Base-by-base conservation (phyloP, 2,113 vertebrate genomes). In the Xyliphius kryptos region DNA sequence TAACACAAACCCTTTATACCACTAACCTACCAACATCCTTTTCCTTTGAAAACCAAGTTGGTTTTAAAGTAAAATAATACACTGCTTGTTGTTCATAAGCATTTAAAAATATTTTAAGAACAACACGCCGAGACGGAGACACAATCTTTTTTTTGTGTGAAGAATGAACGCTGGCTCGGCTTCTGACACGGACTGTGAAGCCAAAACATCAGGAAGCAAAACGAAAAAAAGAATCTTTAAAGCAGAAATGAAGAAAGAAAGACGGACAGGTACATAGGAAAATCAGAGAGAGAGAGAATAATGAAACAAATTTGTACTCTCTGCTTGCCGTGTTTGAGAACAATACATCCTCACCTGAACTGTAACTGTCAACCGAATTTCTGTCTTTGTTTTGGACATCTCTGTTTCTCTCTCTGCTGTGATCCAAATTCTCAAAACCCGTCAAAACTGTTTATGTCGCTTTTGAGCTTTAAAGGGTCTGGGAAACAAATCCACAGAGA, bases 371-470 rank as follows among this genome's bases (percentile, higher is more conserved):
- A 71, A 57, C 58, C 51, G 61, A 40, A 71, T 71, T 62, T 69
- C 61, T 75, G 69, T 75, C 66, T 71, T 71, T 61, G 72, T 71
- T 74, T 74, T 71, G 72, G 68, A 74, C 64, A 61, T 70, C 68
- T 70, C 64, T 70, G 56, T 64, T 69, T 40, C 44, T 46, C 53
- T 41, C 36, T 69, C 52, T 73, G 46, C 57, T 75, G 62, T 69
- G 69, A 71, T 70, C 68, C 62, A 71, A 71, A 68, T 66, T 66
- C 63, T 71, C n/a, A 52, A 68, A 71, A 70, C 69, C 66, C 66
- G 59, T 75, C 73, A 75, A 62, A 71, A 69, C 47, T 71, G 73
- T 71, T 75, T 75, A 69, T 68, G 69, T 68, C 66, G 52, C 65
- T 47, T 56, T 51, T 47, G 62, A 58, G 72, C 56, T 69, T 74